A percentile compares a stretch with the other conserved stretches of the same genome.
phyloP scores from a whole-genome alignment of 2,888 invertebrate species.

The Drosophila limbata region DNA sequence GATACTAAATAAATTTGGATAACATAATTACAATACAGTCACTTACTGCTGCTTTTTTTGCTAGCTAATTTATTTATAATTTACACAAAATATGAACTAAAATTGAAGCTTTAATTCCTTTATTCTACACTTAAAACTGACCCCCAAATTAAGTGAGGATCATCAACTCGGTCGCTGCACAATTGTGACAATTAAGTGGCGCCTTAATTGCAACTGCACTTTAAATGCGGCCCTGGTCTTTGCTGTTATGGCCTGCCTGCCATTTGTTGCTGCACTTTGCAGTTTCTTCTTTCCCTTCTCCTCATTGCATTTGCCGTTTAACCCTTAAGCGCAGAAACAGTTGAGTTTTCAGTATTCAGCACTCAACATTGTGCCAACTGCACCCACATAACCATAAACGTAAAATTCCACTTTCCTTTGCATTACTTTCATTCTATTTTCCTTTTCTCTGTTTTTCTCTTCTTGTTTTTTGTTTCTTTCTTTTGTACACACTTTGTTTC shows the following conservation, averaged over 20 bases:
- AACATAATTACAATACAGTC: too few species aligned
- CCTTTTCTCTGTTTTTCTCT: not conserved
- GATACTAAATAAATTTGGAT: not conserved
- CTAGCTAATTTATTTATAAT: not conserved
- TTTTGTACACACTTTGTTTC: slow-evolving; percentile 54
- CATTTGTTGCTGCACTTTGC: slow-evolving; percentile 53
- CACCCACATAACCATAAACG: slow-evolving; percentile 74
- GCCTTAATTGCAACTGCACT: slow-evolving; percentile 14
- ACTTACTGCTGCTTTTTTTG: too few species aligned
- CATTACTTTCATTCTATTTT: slow-evolving; percentile 15
- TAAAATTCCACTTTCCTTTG: slow-evolving; percentile 60
- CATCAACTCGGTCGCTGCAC: slow-evolving; percentile 3
- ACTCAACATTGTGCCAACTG: slow-evolving; percentile 23
- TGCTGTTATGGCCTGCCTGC: slow-evolving; percentile 35
- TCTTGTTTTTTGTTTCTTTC: slow-evolving; percentile 23
- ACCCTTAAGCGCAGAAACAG: slow-evolving; percentile 46
- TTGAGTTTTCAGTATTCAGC: not conserved
- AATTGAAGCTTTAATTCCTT: not conserved
- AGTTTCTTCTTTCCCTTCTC: slow-evolving; percentile 20
- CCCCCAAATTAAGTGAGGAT: not conserved
- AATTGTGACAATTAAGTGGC: slow-evolving; percentile 9
- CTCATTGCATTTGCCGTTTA: slow-evolving; percentile 32
- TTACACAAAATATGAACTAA: not conserved
- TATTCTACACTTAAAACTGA: not conserved
- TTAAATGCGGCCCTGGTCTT: slow-evolving; percentile 45